Evolutionary conservation across 2,113 vertebrate genomes (phyloP).

Genomic region (Pedetes capensis): DNA sequence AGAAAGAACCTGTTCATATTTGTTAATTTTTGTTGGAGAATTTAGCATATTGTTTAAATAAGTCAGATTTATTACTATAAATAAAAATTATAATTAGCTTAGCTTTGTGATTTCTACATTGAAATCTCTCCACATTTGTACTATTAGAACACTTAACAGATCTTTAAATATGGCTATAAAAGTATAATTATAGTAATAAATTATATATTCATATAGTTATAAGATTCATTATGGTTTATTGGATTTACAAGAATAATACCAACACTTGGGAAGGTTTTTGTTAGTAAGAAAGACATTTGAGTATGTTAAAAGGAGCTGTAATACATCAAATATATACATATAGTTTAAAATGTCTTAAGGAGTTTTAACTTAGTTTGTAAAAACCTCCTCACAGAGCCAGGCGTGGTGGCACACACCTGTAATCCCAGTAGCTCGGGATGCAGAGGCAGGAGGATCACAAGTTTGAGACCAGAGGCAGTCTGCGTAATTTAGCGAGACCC

Average conservation of each 20-base stretch:
- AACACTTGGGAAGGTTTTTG: conserved; percentile 5
- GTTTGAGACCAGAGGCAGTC: no score
- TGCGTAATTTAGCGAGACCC: no score
- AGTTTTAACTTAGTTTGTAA: conserved; percentile 15
- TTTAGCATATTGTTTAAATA: not conserved
- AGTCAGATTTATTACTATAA: conserved; percentile 22
- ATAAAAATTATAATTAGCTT: conserved; percentile 31
- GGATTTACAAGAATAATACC: not conserved
- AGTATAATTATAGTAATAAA: not conserved
- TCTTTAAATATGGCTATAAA: not conserved
- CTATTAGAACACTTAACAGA: not conserved
- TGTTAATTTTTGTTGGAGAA: not conserved
- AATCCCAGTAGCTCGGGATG: no score
- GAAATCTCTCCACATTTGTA: conserved; percentile 11
- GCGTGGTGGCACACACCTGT: no score
- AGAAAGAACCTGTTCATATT: not conserved
- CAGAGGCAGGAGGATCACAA: no score
- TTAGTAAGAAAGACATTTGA: not conserved
- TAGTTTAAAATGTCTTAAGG: conserved; percentile 17
- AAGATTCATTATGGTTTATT: conserved; percentile 4
- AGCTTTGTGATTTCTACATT: not conserved
- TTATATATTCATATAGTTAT: not conserved
- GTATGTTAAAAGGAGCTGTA: not conserved
- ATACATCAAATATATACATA: not conserved
- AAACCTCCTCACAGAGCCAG: not conserved